Evolutionary conservation across 2,888 invertebrate species (phyloP).

Genomic region (Andricus curvator): DNA sequence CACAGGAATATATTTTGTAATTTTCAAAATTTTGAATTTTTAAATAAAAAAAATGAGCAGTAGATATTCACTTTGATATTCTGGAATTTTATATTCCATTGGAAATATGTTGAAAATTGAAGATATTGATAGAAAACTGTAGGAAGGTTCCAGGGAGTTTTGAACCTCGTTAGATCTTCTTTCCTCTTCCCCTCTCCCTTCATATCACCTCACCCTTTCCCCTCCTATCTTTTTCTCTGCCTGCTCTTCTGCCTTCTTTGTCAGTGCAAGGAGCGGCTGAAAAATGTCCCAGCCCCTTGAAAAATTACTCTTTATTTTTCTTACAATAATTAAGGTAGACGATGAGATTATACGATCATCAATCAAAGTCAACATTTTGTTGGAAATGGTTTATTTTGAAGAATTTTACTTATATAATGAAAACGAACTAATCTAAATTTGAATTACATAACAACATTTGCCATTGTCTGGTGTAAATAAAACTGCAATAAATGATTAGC

Average conservation of each 20-base stretch:
- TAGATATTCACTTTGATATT: background rate
- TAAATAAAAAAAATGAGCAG: no score
- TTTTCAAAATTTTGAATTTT: no score
- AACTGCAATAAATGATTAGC: no score
- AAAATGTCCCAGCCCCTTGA: background rate
- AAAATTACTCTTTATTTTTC: slow-evolving; percentile 2
- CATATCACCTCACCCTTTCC: slow-evolving; percentile 46
- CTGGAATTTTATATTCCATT: background rate
- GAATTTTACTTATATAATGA: no score
- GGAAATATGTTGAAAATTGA: background rate
- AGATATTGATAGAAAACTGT: slow-evolving; percentile 1
- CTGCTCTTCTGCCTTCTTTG: slow-evolving; percentile 4
- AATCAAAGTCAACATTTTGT: background rate
- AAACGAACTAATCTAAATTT: no score
- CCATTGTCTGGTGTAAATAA: no score
- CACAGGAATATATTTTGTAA: no score
- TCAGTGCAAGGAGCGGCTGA: slow-evolving; percentile 12
- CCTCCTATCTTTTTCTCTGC: slow-evolving; percentile 42
- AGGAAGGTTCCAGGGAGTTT: slow-evolving; percentile 21
- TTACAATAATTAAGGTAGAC: background rate
- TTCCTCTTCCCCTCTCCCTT: slow-evolving; percentile 32
- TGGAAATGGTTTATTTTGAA: background rate
- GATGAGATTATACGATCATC: background rate
- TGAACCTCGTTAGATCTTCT: slow-evolving; percentile 33
- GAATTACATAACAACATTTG: no score